These are phyloP conservation scores for Fratercula arctica DNA, from an alignment of 2,797 vertebrate species.

Conservation along the genomic window DNA sequence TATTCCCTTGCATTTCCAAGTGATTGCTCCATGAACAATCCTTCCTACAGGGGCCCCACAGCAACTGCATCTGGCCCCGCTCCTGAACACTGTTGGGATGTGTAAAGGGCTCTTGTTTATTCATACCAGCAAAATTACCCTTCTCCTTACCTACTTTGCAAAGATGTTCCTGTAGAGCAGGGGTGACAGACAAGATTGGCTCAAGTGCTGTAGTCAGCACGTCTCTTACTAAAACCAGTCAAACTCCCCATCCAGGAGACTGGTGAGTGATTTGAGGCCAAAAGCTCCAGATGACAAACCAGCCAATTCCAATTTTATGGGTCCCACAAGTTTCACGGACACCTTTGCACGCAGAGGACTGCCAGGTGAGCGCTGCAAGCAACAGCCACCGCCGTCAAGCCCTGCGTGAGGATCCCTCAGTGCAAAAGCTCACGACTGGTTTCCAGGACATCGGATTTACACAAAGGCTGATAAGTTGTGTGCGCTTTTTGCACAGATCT, in stretches of 20 bases:
- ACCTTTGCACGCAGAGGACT: rapidly evolving
- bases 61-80: rapidly evolving
- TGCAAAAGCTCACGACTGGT: background rate
- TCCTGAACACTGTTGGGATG: background rate
- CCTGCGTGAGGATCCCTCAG: rapidly evolving
- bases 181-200: background rate
- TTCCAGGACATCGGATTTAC: rapidly evolving
- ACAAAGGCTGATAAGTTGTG: rapidly evolving
- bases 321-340: background rate
- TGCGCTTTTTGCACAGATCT: background rate
- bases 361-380: background rate
- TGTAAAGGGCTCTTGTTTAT: background rate
- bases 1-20: background rate
- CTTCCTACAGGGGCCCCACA: background rate
- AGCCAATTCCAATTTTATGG: background rate
- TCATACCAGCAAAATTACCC: background rate
- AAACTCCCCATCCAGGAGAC: background rate
- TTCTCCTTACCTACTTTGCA: background rate
- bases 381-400: background rate
- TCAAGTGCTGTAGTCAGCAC: background rate
- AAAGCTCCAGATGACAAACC: background rate
- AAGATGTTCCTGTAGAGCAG: background rate
- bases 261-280: background rate
- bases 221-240: background rate
- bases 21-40: rapidly evolving